Conservation (phyloP, 2,888 invertebrate species). For the Sinhomidia bicolor region DNA sequence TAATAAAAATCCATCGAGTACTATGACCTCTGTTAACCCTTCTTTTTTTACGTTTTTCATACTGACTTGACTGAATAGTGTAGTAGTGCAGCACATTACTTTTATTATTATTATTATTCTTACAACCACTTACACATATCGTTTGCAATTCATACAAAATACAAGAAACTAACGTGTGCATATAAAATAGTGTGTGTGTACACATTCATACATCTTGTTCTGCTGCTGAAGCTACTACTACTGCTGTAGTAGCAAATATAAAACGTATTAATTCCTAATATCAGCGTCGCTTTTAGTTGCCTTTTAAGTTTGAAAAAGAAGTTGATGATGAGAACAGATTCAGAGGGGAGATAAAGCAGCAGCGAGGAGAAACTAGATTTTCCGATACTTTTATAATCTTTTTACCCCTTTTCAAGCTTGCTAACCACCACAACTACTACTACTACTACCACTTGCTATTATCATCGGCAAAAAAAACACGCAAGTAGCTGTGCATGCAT, state of each 20-base stretch:
- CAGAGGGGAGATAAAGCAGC: conserved; percentile 50
- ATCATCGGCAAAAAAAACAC: background rate
- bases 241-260: background rate
- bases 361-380: conserved; percentile 67
- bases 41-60: conserved; percentile 63
- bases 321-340: conserved; percentile 63
- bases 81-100: conserved; percentile 33
- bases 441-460: background rate
- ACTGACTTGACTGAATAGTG: background rate
- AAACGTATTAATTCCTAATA: background rate
- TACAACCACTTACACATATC: background rate
- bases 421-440: conserved; percentile 1
- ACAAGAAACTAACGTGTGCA: background rate
- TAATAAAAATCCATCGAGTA: conserved; percentile 66
- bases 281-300: background rate
- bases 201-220: conserved; percentile 18
- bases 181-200: background rate
- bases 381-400: conserved; percentile 54
- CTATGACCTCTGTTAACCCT: conserved; percentile 75
- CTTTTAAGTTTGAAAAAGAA: conserved; percentile 1
- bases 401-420: conserved; percentile 17
- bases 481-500: background rate
- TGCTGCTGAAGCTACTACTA: too few relatives aligned
- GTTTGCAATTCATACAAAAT: conserved; percentile 7
- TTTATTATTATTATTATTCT: conserved; percentile 3